phyloP scores from a whole-genome alignment of 2,797 vertebrate genomes.

The Parauchenoglanis ngamensis region DNA sequence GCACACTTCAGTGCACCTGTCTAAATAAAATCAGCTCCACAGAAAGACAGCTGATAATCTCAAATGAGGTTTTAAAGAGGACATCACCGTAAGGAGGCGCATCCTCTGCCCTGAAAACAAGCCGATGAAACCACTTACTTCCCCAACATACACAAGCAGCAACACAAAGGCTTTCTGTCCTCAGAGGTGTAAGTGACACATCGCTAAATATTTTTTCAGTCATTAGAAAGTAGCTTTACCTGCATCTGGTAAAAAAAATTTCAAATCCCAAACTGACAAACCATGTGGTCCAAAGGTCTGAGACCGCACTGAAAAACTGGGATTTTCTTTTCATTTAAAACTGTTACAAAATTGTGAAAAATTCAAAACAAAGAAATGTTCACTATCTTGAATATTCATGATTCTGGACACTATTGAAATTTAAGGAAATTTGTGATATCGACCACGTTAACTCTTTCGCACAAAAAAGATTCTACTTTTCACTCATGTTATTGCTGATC shows the following conservation, averaged over 20 bases:
- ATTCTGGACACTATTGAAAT: not conserved
- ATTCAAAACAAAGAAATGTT: not conserved
- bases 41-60: conserved; percentile 20
- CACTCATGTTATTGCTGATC: not conserved
- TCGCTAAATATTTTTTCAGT: not conserved
- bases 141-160: not conserved
- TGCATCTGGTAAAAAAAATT: too few relatives aligned
- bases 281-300: not conserved
- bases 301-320: not conserved
- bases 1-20: conserved; percentile 31
- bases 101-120: not conserved
- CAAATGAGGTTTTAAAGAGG: conserved; percentile 8
- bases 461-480: not conserved
- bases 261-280: not conserved
- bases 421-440: not conserved
- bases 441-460: not conserved
- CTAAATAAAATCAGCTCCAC: conserved; percentile 7
- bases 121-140: not conserved
- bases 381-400: not conserved
- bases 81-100: not conserved
- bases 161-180: not conserved
- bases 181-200: not conserved
- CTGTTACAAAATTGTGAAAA: not conserved
- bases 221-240: not conserved
- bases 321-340: not conserved